A percentile compares a stretch with the other conserved stretches of the same genome.
Evolutionary conservation across 2,797 vertebrate species (phyloP).

Genomic region (Tragelaphus eurycerus): DNA sequence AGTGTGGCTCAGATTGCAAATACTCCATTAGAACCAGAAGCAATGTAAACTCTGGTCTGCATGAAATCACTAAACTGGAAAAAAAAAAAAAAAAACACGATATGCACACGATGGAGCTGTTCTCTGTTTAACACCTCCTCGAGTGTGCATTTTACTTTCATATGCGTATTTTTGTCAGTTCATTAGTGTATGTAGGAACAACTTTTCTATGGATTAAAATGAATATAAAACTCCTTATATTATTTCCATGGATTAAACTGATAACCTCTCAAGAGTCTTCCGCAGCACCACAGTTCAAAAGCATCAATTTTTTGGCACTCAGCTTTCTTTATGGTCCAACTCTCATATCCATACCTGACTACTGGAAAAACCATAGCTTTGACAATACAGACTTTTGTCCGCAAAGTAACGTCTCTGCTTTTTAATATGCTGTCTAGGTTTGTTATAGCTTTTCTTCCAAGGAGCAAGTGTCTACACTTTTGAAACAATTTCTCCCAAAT

Average conservation of each 20-base stretch:
- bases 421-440: background rate
- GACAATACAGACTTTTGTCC: background rate
- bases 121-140: background rate
- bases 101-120: background rate
- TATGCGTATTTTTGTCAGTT: background rate
- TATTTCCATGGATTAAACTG: background rate
- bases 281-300: background rate
- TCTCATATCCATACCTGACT: background rate
- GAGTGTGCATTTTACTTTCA: background rate
- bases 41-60: background rate
- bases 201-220: background rate
- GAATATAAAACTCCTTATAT: background rate
- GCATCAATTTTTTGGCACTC: background rate
- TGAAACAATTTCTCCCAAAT: slow-evolving; percentile 48
- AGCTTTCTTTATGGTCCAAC: background rate
- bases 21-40: background rate
- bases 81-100: background rate
- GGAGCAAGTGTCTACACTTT: background rate
- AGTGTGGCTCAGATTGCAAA: background rate
- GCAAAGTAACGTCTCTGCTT: background rate
- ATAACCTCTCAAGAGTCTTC: background rate
- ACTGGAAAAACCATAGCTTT: background rate
- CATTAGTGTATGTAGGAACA: background rate
- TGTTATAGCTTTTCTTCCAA: background rate
- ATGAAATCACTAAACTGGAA: background rate